Base-by-base conservation (phyloP, 2,888 invertebrate genomes). In the Caenorhabditis becei region DNA sequence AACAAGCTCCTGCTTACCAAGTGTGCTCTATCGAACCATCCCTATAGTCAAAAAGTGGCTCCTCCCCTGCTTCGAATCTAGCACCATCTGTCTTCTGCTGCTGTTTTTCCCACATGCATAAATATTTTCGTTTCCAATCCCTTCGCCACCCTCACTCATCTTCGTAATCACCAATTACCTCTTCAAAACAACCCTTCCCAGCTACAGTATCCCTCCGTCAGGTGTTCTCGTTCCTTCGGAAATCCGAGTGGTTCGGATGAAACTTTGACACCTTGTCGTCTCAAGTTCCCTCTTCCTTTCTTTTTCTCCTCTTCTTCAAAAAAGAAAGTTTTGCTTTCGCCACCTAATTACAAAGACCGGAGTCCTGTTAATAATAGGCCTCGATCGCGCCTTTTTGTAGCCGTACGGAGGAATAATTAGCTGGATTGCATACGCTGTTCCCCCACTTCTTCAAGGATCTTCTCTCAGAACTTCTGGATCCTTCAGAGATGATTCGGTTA, bases 21-120 rank as follows among this genome's bases (percentile, higher is more conserved):
- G 32, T 10, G 32, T 7, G 4, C 10, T 32, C 32, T 32, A 32
- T 32, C 32, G 5, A 32, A 10, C 32, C 16, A 44, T 16, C 10
- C n/a, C 11, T 16, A 8, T 2, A 54, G 28, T 54, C 54, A 54
- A 54, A 8, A 54, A 24, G 14, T 14, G 28, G 20, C 49, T 8
- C 8, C 49, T 49, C 10, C 5, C 10, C 5, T 32, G 41, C 49
- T 23, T 14, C 58, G 35, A 51, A 18, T 54, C 63, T 32, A 28
- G 14, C 51, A 41, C 41, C 67, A 69, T 69, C 58, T 69, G 67
- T 51, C 59, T 37, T 32, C 32, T 56, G 16, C 32, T 35, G 26
- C 32, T 59, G 62, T 74, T 74, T 74, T 74, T 74, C 74, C 65
- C 74, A 74, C 74, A 59, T 58, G 51, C 65, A 74, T 74, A 74